Percentiles rank a stretch among this genome's conserved stretches.
phyloP scores from a whole-genome alignment of 2,797 vertebrate species.

The Alauda arvensis region DNA sequence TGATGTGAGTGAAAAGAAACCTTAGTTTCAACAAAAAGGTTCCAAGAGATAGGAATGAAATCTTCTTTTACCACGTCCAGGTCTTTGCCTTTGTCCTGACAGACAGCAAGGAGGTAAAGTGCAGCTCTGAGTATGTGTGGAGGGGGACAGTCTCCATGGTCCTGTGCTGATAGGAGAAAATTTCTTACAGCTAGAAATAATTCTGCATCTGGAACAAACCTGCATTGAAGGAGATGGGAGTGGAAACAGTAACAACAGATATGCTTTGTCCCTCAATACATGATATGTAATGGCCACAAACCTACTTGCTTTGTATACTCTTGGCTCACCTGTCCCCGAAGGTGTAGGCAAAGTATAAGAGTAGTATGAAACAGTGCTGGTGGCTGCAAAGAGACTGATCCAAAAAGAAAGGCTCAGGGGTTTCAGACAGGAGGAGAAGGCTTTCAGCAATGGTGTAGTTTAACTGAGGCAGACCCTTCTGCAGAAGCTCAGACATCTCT shows the following conservation, averaged over 20 bases:
- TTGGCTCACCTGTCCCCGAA: conserved; percentile 83
- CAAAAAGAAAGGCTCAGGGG: conserved; percentile 66
- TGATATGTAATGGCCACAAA: not conserved
- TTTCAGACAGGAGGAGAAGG: conserved; percentile 77
- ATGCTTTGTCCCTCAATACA: not conserved
- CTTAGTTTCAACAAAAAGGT: not conserved
- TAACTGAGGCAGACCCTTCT: conserved; percentile 76
- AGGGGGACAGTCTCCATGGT: conserved; percentile 71
- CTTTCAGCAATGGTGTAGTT: conserved; percentile 78
- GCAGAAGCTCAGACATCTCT: conserved; percentile 78
- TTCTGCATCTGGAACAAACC: conserved; percentile 83
- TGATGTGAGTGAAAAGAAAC: not conserved
- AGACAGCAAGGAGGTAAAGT: conserved; percentile 86
- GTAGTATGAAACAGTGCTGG: conserved; percentile 82
- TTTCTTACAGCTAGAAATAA: conserved; percentile 80
- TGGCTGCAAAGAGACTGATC: conserved; percentile 72
- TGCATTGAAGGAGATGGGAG: conserved; percentile 59
- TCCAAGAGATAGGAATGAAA: not conserved
- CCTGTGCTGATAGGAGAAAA: conserved; percentile 79
- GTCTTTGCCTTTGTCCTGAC: conserved; percentile 77
- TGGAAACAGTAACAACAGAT: not conserved
- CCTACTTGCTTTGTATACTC: not conserved
- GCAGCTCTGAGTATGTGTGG: conserved; percentile 77
- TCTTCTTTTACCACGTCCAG: conserved; percentile 76
- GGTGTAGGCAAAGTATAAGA: conserved; percentile 80